Evolutionary conservation across 2,113 vertebrate genomes (phyloP), one percentile per base, ranked within the genome.

Genomic region (Muntiacus muntjak): DNA sequence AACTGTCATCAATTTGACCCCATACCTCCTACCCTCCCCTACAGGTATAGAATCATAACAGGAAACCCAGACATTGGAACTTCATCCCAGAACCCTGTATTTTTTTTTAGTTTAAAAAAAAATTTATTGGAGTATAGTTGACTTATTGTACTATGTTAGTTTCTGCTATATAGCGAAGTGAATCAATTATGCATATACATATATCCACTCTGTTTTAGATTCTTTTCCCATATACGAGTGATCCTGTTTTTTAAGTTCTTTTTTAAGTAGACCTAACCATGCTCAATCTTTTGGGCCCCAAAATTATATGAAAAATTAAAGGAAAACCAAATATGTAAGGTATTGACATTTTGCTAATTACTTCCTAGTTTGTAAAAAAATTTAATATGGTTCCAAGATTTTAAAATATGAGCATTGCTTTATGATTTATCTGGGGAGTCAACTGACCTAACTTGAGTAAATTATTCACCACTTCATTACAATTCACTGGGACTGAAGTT

Each of bases 381-480:
- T 89, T 92, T 43, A 64, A 67, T 55, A 28, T 25, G 23, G 52
- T 45, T 43, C 25, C 62, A 85, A 83, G 26, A 64, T 82, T 97
- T 74, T 55, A 79, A 98, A 94, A 91, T 45, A 52, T 2, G 36
- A 97, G 10, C 30, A 92, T 91, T 96, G 52, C 88, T 92, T 50
- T 67, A 47, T 0, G 0, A 45, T 89, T 88, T 85, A 89, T 84
- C 82, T 30, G 71, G 52, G n/a, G 40, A 26, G 21, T 98, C 88
- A 90, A 14, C 95, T 93, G 93, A 71, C 54, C 82, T 57, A 97
- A 84, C 88, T 84, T 98, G n/a, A 47, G n/a, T 97, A 81, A 95
- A 97, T 97, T 97, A 96, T 98, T 97, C 11, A 93, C 79, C 88
- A 55, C 26, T 40, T 94, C 83, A 87, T 98, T 98, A 98, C 93